Evolutionary conservation across 2,888 invertebrate species (phyloP), one percentile per base, ranked within the genome.

Genomic region (Spodoptera picta): DNA sequence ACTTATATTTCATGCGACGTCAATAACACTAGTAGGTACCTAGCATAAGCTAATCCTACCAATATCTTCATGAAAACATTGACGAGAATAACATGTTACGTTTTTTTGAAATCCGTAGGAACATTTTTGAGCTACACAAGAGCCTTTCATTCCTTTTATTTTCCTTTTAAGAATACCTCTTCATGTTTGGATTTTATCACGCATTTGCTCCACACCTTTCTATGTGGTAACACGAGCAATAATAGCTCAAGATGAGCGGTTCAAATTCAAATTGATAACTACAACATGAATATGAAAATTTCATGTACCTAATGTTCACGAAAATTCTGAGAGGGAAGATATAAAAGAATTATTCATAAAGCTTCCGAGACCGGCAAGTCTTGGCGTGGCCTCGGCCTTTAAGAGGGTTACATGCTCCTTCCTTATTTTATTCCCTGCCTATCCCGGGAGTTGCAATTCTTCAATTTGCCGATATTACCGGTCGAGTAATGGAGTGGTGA

Each of bases 281-380:
- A 65, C 67, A 67, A 53, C 46, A 56, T 48, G 49, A 59, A 71
- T 68, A 59, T 73, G 77, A 81, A 87, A 82, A 76, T 83, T 83
- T 82, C 76, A 84, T 80, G 63, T 74, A 36, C 7, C 36, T 36
- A 79, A 82, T 80, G 78, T 75, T 74, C 72, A 72, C 69, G 74
- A 83, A 84, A 80, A 84, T 77, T 74, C 75, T 69, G 67, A 43
- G 14, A 44, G 49, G 49, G 12, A 36, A 64, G 69, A 75, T 75
- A 81, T 83, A 85, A 82, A 86, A 80, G 85, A 87, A 86, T 88
- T 88, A 88, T 89, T 90, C 87, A 89, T 87, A 85, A 81, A 86
- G 79, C 80, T 82, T 72, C 77, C 71, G 76, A 71, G 76, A 84
- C 64, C 65, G 68, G 66, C 45, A 57, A 66, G 65, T 73, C 49